phyloP scores from a whole-genome alignment of 2,797 vertebrate species.

The Lerista edwardsae region DNA sequence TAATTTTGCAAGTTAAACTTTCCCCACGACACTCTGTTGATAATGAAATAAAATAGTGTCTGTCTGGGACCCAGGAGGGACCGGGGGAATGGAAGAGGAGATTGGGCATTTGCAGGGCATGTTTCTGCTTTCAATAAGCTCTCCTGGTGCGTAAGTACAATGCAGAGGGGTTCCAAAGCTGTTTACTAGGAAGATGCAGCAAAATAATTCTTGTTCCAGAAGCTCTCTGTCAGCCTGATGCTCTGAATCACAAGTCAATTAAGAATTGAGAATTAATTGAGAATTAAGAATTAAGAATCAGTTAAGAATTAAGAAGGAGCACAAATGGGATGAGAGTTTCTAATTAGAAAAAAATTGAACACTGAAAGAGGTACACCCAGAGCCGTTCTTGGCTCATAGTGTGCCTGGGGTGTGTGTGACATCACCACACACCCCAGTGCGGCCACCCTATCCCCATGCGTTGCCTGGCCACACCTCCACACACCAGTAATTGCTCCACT shows the following conservation, averaged over 20 bases:
- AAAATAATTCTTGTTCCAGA: not conserved
- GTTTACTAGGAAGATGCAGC: not conserved
- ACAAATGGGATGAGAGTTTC: no score
- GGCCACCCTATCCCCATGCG: no score
- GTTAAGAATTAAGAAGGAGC: no score
- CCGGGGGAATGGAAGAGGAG: not conserved
- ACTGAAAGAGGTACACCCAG: not conserved
- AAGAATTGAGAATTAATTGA: no score
- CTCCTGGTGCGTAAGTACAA: not conserved
- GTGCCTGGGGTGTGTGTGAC: no score
- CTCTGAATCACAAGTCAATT: not conserved
- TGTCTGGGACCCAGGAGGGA: not conserved
- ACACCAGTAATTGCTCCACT: no score
- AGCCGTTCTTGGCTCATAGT: no score
- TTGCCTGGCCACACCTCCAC: no score
- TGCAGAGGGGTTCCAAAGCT: not conserved
- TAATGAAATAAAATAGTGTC: constrained; percentile 39
- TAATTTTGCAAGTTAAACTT: constrained; percentile 68
- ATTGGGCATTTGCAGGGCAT: not conserved
- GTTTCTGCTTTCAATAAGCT: not conserved
- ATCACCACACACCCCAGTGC: no score
- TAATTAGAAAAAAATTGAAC: not conserved
- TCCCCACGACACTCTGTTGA: constrained; percentile 13
- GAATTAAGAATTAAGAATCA: no score
- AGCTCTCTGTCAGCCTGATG: not conserved